Base-by-base conservation (phyloP, 2,113 vertebrate genomes). In the Lycaon pictus region DNA sequence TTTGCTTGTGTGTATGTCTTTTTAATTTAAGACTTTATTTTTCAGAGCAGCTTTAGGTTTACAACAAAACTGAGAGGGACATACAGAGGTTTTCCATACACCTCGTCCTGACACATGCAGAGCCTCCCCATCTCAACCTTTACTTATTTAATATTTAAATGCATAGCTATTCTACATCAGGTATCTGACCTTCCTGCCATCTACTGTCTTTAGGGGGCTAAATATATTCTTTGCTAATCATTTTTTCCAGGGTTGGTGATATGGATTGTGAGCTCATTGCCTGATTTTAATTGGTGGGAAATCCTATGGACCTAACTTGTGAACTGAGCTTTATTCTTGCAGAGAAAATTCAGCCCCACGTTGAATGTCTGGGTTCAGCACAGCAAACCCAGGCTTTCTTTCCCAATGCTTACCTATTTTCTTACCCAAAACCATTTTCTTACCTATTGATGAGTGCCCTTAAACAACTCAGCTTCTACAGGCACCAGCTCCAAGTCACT, bases 1-100 rank as follows among this genome's bases (percentile, higher is more conserved):
- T 98, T 91, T 94, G 98, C 99, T 97, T 98, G 95, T 98, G 79
- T 98, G 98, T 98, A 92, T 98, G 85, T 97, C 67, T 97, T 97
- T 98, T 95, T 97, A 63, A 11, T 98, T 98, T 95, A 65, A 53
- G 15, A 58, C 35, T 65, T 77, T 80, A 56, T 32, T 83, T 60
- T 56, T 74, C 72, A 53, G 56, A 62, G 56, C 55, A 53, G 23
- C 53, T 51, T 83, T 53, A 74, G 67, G 80, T 53, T 84, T 74
- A 37, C 22, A 37, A 84, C 23, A 84, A 84, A 93, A 62, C 7
- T 7, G 56, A 74, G 10, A 58, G n/a, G 32, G 37, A 69, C 23
- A 32, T 7, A 27, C 43, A 55, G 56, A 74, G 37, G 29, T 74
- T 62, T 83, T 32, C 69, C 43, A 22, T 29, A 10, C 22, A 29